Conservation (phyloP, 1,140 invertebrate species). For the Drosophila albomicans region DNA sequence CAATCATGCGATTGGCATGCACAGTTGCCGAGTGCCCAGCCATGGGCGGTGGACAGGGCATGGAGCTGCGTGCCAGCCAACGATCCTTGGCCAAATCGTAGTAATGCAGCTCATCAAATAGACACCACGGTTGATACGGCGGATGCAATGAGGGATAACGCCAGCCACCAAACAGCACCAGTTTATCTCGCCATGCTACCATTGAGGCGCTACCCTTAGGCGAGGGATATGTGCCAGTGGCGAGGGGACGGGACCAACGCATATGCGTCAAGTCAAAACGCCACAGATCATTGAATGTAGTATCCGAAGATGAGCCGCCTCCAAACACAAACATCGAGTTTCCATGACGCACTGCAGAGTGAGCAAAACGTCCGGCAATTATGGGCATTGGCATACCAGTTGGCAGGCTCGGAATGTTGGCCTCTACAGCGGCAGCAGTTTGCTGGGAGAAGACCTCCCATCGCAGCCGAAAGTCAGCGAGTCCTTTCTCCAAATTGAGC, state of each 20-base stretch:
- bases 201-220: constrained; percentile 98
- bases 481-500: constrained; percentile 76
- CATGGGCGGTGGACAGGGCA: constrained; percentile 90
- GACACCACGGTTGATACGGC: constrained; percentile 93
- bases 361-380: constrained; percentile 96
- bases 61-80: constrained; percentile 91
- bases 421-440: constrained; percentile 46
- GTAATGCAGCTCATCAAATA: constrained; percentile 97
- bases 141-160: constrained; percentile 96
- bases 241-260: constrained; percentile 92
- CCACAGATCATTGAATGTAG: constrained; percentile 99
- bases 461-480: constrained; percentile 73
- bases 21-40: constrained; percentile 97
- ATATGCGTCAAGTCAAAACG: constrained; percentile 94
- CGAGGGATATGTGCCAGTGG: constrained; percentile 95
- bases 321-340: constrained; percentile 98
- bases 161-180: constrained; percentile 98
- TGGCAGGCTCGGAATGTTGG: constrained; percentile 28
- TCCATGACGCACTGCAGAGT: constrained; percentile 93
- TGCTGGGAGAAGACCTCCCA: constrained; percentile 78
- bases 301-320: constrained; percentile 96
- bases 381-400: constrained; percentile 85
- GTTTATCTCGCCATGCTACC: constrained; percentile 92
- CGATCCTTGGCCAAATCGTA: constrained; percentile 93
- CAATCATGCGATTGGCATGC: constrained; percentile 94